These are phyloP conservation scores for Natrix natrix DNA, from an alignment of 2,797 vertebrate species.

Conservation along the genomic window DNA sequence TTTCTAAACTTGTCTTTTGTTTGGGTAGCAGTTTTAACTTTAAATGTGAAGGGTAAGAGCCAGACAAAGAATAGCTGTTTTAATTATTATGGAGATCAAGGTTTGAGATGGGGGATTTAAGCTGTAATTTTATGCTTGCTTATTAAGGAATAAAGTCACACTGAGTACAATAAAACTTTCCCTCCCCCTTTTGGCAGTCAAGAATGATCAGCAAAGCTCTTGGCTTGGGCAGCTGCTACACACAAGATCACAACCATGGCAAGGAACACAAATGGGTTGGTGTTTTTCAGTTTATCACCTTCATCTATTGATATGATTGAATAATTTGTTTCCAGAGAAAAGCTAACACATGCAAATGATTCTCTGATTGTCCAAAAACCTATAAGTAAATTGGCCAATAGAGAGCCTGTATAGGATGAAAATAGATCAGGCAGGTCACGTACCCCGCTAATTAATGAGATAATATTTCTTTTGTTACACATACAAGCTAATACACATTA, in stretches of 20 bases:
- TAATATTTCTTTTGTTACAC: not conserved
- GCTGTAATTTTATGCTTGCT: not conserved
- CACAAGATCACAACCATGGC: not conserved
- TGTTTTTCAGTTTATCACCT: not conserved
- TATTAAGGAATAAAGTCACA: not conserved
- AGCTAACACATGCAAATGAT: not conserved
- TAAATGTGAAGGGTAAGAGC: not conserved
- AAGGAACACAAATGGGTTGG: not conserved
- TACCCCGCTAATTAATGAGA: not conserved
- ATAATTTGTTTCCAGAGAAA: not conserved
- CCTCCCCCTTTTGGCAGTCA: not conserved
- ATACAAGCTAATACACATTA: not conserved
- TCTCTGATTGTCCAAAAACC: not conserved
- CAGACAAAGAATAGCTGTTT: not conserved
- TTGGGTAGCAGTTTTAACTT: slow-evolving; percentile 6
- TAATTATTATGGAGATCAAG: not conserved
- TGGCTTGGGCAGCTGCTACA: not conserved
- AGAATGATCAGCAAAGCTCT: not conserved
- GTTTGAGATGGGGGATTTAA: not conserved
- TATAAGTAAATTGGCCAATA: not conserved
- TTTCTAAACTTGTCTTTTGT: slow-evolving; percentile 27
- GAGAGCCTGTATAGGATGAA: not conserved
- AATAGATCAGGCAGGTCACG: not conserved
- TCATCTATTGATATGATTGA: not conserved
- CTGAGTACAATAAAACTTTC: not conserved